Conservation (phyloP, 2,888 invertebrate genomes). For the Leptopterna dolabrata region DNA sequence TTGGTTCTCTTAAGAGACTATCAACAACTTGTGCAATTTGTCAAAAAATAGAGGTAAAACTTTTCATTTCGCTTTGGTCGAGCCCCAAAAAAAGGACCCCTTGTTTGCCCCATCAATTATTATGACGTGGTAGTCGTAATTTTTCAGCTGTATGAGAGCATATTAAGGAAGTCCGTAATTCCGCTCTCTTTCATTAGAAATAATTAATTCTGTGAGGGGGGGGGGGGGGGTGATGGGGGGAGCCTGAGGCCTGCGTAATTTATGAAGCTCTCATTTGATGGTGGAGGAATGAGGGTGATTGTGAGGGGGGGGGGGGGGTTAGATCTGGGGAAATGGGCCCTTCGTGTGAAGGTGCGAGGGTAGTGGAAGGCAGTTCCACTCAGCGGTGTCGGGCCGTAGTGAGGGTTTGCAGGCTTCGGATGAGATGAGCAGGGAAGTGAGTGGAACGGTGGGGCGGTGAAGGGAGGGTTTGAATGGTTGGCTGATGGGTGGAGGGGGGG, state of each 20-base stretch:
- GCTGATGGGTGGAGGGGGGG: not conserved
- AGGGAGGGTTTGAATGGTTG: too few relatives aligned
- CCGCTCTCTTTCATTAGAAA: constrained; percentile 37
- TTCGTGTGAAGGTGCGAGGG: not conserved
- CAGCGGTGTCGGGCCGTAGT: not conserved
- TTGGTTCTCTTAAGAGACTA: not conserved
- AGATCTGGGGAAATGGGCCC: constrained; percentile 24
- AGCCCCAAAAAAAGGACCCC: not conserved
- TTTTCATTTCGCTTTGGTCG: not conserved
- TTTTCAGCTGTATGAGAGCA: constrained; percentile 43
- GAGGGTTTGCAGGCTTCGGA: too few relatives aligned
- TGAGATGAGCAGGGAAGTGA: not conserved
- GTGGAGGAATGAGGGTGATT: not conserved
- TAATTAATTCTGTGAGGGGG: constrained; percentile 24
- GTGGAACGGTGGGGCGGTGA: not conserved
- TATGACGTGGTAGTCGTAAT: constrained; percentile 37
- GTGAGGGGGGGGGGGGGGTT: not conserved
- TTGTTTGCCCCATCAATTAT: constrained; percentile 46
- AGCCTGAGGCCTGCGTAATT: constrained; percentile 36
- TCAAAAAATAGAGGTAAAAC: not conserved
- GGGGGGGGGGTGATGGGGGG: not conserved
- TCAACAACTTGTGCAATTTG: not conserved
- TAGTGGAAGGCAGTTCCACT: constrained; percentile 26
- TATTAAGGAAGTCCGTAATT: constrained; percentile 46
- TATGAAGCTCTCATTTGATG: constrained; percentile 49